Base-by-base conservation (phyloP, 2,797 vertebrate genomes). In the Poliocrania exsul region DNA sequence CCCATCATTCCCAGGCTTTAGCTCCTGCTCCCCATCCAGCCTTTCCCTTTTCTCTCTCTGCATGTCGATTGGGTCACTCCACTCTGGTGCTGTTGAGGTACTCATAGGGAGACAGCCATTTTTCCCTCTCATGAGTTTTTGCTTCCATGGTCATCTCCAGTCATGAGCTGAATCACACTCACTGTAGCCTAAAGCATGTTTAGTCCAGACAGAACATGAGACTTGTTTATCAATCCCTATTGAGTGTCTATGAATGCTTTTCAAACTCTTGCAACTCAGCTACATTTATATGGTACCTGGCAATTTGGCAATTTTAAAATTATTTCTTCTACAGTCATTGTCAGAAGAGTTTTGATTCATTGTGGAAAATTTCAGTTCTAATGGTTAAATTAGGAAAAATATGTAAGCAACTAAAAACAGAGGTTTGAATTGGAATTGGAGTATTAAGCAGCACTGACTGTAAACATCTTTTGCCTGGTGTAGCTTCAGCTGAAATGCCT, bases 191-290 rank as follows among this genome's bases (percentile, higher is more conserved):
- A 78, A 70, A 88, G 88, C 87, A 19, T 18, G 10, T 86, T 90
- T 81, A 72, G 69, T 83, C 77, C 94, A 92, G 83, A 77, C 88
- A 84, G 85, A 95, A 86, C 77, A 81, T 49, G 17, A 90, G 50
- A 24, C 49, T 81, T 91, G 44, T 87, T 94, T 86, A 87, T 80
- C 66, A 88, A 33, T 78, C 44, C 54, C n/a, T 61, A 5, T 6
- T 69, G 83, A 78, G 47, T 12, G 5, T 19, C 1, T 67, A 46
- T 8, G 53, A 94, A 83, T 83, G 37, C n/a, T 86, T 73, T 70
- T 80, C 64, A 64, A 58, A 67, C 26, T 53, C 66, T 56, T 86
- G n/a, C 65, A 81, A 60, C 51, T 86, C 58, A 56, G 42, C 33
- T 81, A 37, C 26, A 16, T 53, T 81, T 72, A 51, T 51, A 58